Percentiles rank a stretch among this genome's conserved stretches.
Conservation (phyloP, 2,888 invertebrate genomes). For the Nasonia oneida region DNA sequence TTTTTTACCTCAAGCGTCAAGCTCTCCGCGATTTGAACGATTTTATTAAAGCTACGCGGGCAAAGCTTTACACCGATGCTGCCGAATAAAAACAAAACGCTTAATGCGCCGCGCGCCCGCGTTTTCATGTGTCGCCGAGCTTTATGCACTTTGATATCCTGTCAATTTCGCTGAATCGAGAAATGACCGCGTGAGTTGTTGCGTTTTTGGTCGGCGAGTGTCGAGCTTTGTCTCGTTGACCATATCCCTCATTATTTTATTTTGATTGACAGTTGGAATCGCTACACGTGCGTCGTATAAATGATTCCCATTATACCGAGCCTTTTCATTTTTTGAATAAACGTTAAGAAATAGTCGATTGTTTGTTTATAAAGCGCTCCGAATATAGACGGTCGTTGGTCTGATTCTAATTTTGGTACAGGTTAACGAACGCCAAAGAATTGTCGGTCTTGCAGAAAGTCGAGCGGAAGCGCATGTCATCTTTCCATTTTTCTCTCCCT, state of each 20-base stretch:
- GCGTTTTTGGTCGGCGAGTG: background rate
- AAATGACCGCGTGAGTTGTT: slow-evolving; percentile 41
- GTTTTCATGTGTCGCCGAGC: slow-evolving; percentile 17
- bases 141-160: slow-evolving; percentile 46
- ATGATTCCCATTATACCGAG: background rate
- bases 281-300: background rate
- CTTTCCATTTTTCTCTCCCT: slow-evolving; percentile 8
- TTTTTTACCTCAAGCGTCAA: slow-evolving; percentile 24
- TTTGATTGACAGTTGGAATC: background rate
- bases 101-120: slow-evolving; percentile 25
- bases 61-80: background rate
- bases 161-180: slow-evolving; percentile 37
- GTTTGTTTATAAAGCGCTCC: slow-evolving; percentile 5
- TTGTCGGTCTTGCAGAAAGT: slow-evolving; percentile 29
- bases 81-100: slow-evolving; percentile 32
- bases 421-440: slow-evolving; percentile 27
- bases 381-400: slow-evolving; percentile 29
- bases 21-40: slow-evolving; percentile 20
- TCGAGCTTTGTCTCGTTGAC: background rate
- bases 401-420: slow-evolving; percentile 46
- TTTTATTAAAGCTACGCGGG: background rate
- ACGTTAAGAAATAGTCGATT: background rate
- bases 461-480: slow-evolving; percentile 29
- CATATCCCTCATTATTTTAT: background rate
- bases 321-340: background rate